A percentile compares a stretch with the other conserved stretches of the same genome.
Evolutionary conservation across 2,113 vertebrate genomes (phyloP).

Genomic region (Numenius arquata): DNA sequence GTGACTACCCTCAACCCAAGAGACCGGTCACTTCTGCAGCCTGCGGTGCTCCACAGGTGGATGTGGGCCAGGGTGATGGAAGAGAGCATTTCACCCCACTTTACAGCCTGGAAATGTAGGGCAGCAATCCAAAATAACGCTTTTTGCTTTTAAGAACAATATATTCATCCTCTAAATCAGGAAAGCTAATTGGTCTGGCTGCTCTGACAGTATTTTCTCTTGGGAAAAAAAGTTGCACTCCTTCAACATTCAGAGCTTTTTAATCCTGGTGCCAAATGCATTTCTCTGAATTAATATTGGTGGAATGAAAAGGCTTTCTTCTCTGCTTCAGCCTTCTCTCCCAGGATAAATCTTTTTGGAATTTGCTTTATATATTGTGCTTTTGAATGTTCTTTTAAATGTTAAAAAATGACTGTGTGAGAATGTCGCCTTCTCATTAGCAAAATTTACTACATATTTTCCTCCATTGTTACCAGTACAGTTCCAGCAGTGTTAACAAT

Average conservation of each 20-base stretch:
- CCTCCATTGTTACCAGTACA: constrained; percentile 55
- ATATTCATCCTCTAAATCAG: background rate
- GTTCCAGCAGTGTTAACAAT: constrained; percentile 62
- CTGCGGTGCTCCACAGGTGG: fast-evolving
- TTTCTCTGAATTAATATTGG: constrained; percentile 39
- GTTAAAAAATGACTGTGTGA: constrained; percentile 48
- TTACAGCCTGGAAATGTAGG: background rate
- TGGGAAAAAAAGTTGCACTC: background rate
- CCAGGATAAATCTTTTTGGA: constrained; percentile 50
- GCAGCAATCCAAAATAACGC: background rate
- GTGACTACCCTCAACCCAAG: background rate
- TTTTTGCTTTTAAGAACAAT: background rate
- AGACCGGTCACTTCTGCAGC: background rate
- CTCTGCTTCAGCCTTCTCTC: constrained; percentile 28
- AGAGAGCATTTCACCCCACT: background rate
- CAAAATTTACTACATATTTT: constrained; percentile 63
- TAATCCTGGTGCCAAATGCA: background rate
- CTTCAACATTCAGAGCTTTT: constrained; percentile 24
- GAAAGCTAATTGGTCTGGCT: constrained; percentile 13
- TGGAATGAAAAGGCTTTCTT: constrained; percentile 51
- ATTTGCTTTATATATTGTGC: constrained; percentile 56
- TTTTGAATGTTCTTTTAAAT: constrained; percentile 56
- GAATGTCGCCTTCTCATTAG: constrained; percentile 55
- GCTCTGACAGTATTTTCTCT: constrained; percentile 22
- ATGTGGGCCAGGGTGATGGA: background rate